These are phyloP conservation scores for Petromus typicus DNA, from an alignment of 2,113 vertebrate genomes.

Conservation along the genomic window DNA sequence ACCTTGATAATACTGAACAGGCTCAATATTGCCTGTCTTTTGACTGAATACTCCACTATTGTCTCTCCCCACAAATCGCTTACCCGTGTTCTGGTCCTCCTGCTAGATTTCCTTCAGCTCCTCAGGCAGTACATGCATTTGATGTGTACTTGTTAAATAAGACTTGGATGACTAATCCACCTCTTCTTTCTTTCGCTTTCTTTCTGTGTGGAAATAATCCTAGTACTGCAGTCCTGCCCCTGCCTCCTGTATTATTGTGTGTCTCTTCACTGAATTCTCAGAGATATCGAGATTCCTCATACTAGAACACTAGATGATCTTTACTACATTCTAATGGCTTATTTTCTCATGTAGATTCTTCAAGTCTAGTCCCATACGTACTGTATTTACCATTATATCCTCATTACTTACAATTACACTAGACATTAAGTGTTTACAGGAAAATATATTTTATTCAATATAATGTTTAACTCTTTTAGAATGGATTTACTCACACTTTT, in stretches of 20 bases:
- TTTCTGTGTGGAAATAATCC: neutral
- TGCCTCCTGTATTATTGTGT: no score
- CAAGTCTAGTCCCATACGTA: neutral
- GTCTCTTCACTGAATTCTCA: rapidly evolving
- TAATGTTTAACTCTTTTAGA: neutral
- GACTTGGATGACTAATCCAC: no score
- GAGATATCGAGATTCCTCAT: neutral
- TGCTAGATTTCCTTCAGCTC: neutral
- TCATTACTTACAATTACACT: neutral
- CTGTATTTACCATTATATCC: neutral
- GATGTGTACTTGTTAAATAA: neutral
- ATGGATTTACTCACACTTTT: neutral
- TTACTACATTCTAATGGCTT: neutral
- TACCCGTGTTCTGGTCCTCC: neutral
- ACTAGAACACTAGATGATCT: neutral
- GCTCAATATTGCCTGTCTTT: neutral
- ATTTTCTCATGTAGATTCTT: neutral
- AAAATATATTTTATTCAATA: neutral
- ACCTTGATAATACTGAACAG: neutral
- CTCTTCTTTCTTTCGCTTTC: neutral
- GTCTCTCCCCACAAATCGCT: neutral
- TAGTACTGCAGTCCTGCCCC: no score
- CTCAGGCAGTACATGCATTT: neutral
- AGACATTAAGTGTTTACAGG: neutral
- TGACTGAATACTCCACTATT: neutral